Base-by-base conservation (phyloP, 2,797 vertebrate genomes). In the Siniperca obscura region DNA sequence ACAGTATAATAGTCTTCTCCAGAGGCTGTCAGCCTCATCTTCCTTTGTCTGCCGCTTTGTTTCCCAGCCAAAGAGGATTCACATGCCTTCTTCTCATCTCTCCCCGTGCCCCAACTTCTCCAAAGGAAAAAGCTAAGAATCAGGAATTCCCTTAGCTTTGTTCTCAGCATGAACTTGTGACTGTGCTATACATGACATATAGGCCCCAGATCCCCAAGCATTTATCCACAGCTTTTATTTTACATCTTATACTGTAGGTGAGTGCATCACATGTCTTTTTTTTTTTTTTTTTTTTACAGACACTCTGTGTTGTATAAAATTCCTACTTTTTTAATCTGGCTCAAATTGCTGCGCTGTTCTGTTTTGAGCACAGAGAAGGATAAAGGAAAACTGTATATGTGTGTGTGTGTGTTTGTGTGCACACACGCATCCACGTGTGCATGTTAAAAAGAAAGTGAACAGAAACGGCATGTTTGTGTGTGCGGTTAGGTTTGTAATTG, bases 41-140 rank as follows among this genome's bases (percentile, higher is more conserved):
- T 90, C 91, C 88, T 91, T 94, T 94, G 92, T 95, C 90, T 94
- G 82, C 67, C 4, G 86, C 89, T 94, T 94, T 92, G 92, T 94
- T 92, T 92, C 83, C 38, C 62, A 72, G 87, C 93, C 90, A 94
- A 88, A 92, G 84, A 90, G 84, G 90, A 92, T 91, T 90, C 90
- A 69, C 89, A 88, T 86, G 86, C 87, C 82, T 87, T 80, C 83
- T 79, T 79, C 86, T 77, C 84, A 74, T 89, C 88, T 86, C 90
- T 90, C 77, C 73, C 78, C 10, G 22, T 80, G 78, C 88, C 83
- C 71, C 10, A 48, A 76, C 82, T 87, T 83, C 82, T 90, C 72
- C 73, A 83, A 81, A 88, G 62, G 65, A 81, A 81, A 82, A 89
- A 62, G 60, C 81, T 70, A 55, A 86, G 67, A 82, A 85, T 66